Evolutionary conservation across 2,888 invertebrate genomes (phyloP), one percentile per base, ranked within the genome.

Genomic region (Lasioglossum calceatum): DNA sequence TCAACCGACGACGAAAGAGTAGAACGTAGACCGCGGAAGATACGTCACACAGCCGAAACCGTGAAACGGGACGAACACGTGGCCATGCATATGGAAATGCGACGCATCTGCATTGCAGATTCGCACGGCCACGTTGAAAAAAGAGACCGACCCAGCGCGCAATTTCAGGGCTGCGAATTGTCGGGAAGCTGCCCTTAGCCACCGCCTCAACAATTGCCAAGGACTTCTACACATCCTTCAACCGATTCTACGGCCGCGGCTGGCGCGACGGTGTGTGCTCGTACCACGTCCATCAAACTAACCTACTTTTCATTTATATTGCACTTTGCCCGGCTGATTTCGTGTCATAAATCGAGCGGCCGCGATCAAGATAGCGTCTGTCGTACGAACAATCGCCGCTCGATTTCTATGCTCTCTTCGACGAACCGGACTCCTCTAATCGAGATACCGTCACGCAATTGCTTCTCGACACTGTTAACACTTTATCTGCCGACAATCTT

Each of bases 81-180:
- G 70, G 78, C 88, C 75, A 88, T 91, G 89, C 89, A 91, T 89
- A 89, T 88, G 91, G 86, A 91, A 87, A 92, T 91, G 76, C 73
- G 77, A 47, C 50, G 81, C 71, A 89, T 89, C 88, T 87, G 89
- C 90, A 91, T 85, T 91, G 89, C 86, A 91, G 88, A 89, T 90
- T 84, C 16, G 32, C 42, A 32, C 42, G 36, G 80, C 47, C 72
- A 32, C 72, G 71, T 72, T 67, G 61, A 80, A 80, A 81, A 86
- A 83, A 86, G 83, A 80, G 78, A 80, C 19, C 79, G 77, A 85
- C 78, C 61, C 2, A 27, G 32, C 32, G 64, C 54, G 42, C 81
- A 67, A 79, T 75, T 81, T 67, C 79, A 32, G 61, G 71, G 47
- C 72, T 58, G 82, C 73, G 77, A 86, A 85, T 75, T 73, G 87